Evolutionary conservation across 2,888 invertebrate species (phyloP), one percentile per base, ranked within the genome.

Genomic region (Tipula lateralis): DNA sequence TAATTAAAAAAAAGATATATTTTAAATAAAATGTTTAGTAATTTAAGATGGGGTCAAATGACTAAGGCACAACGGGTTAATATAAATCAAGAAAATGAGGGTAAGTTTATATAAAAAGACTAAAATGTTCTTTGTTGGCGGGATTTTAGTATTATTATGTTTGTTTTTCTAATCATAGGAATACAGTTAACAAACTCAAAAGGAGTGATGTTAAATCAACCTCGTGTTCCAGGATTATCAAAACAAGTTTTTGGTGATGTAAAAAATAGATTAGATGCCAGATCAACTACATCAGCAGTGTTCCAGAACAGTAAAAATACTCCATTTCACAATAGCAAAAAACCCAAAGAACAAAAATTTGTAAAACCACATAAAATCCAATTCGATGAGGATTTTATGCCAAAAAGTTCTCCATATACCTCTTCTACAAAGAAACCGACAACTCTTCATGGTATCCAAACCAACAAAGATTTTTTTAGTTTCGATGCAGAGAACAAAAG

Each of bases 21-120:
- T 82, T 82, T 82, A 32, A 82, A 82, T 4, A 82, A 82, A 82
- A 82, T 82, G 82, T 66, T 66, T 24, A 80, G 19, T 80, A 82
- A 30, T 32, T 29, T 29, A 13, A 29, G 30, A n/a, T 5, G 16
- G n/a, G 7, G 82, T 30, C 30, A 82, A 1, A n/a, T 30, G 16
- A 4, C 2, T 9, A 16, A 16, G 6, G 16, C 30, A 6, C 82
- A 82, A 82, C 4, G 82, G 2, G n/a, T 32, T 82, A 32, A 29
- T 16, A 16, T 6, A 30, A 82, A 82, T 30, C 30, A 82, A 82
- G 82, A 82, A 82, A 82, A 82, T 32, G 82, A 82, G n/a, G 82
- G 82, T 82, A 82, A 82, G 82, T 30, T 29, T n/a, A n/a, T n/a
- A n/a, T n/a, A n/a, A 2, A 66, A 66, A 66, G 24, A 12, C 44